Base-by-base conservation (phyloP, 2,113 vertebrate species). In the Rhadina sibilatrix region DNA sequence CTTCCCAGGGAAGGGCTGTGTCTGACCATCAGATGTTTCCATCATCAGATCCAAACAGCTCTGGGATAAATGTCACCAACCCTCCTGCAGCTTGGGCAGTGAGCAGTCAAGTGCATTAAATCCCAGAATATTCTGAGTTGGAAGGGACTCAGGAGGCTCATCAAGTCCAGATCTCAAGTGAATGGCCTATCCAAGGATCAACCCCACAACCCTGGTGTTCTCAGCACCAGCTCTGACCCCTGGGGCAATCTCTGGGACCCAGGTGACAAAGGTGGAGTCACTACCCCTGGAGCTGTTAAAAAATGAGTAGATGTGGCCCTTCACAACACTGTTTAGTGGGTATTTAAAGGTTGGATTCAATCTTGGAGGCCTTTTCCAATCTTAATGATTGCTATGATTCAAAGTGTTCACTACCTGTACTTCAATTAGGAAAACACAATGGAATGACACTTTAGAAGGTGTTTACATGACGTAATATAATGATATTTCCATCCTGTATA, bases 121-220 rank as follows among this genome's bases (percentile, higher is more conserved):
- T 44, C 38, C 37, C 56, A 31, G 33, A 52, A 33, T 46, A 37
- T 33, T 72, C 57, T 9, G 38, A 30, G 21, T 0, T 44, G 57
- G 56, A 31, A 37, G 50, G 27, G 49, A 50, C 25, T 25, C 25
- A 50, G 5, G 10, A 52, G 31, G 31, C 17, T 52, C 16, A 20
- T 3, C 1, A 12, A 18, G 35, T 3, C 30, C 30, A 70, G 0
- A 11, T 35, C 19, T 5, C 7, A 11, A 7, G 24, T 5, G 24
- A 50, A 18, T n/a, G 52, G 8, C 20, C 17, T 38, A 11, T 25
- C 7, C 37, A 21, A 4, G 17, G 47, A 7, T 27, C 47, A 31
- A 1, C 3, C 38, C 57, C 54, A 42, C 6, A 35, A 0, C 66
- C 12, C 3, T 20, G 46, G 12, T 24, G 38, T 0, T 31, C 66